phyloP scores from a whole-genome alignment of 2,797 vertebrate genomes.

The Staurois parvus region DNA sequence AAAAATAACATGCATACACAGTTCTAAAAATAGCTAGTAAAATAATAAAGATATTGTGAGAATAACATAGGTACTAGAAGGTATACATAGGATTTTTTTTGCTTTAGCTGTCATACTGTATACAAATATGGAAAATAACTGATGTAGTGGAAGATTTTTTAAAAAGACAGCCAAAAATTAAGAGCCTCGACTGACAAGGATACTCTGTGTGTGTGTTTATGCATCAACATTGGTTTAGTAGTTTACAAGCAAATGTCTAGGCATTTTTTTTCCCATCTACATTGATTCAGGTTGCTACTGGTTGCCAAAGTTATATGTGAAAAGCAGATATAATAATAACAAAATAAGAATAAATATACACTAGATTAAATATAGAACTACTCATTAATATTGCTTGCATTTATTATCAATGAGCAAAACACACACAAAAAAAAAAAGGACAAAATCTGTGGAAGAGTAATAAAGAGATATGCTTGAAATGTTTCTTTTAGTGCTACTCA shows the following conservation, averaged over 20 bases:
- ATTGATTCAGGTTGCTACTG: background rate
- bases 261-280: too few species aligned
- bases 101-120: too few species aligned
- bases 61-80: too few species aligned
- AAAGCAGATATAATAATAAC: background rate
- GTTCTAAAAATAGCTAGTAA: too few species aligned
- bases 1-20: too few species aligned
- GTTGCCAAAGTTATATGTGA: background rate
- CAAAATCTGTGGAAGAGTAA: background rate
- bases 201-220: background rate
- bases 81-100: too few species aligned
- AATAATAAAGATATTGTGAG: too few species aligned
- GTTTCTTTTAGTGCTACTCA: background rate
- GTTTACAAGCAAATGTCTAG: background rate
- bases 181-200: too few species aligned
- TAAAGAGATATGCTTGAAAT: background rate
- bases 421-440: background rate
- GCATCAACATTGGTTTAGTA: background rate
- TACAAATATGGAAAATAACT: too few species aligned
- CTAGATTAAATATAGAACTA: background rate
- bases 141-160: too few species aligned
- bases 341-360: background rate
- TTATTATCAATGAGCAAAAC: background rate
- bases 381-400: background rate
- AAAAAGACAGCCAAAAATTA: too few species aligned